These are phyloP conservation scores for Asobara japonica DNA, from an alignment of 1,140 invertebrate species.

Conservation along the genomic window DNA sequence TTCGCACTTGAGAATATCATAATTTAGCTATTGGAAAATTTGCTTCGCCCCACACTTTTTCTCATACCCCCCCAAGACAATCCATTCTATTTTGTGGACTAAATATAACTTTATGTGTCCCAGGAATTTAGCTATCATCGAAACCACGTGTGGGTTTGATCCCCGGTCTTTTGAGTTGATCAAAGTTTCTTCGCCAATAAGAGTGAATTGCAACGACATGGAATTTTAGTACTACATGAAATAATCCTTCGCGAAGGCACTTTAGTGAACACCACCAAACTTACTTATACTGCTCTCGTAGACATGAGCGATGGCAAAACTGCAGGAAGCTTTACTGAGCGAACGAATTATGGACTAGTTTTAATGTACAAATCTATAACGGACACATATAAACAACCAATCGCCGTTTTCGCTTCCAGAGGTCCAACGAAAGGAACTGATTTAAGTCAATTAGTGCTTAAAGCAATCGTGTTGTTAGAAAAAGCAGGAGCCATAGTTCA, in stretches of 20 bases:
- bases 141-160: slow-evolving; percentile 32
- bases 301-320: too few species aligned
- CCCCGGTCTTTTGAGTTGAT: slow-evolving; percentile 25
- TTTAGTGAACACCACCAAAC: too few species aligned
- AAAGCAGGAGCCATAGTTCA: slow-evolving; percentile 38
- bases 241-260: slow-evolving; percentile 2
- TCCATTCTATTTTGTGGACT: too few species aligned
- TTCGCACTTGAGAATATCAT: too few species aligned
- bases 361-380: slow-evolving; percentile 24
- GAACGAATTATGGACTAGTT: slow-evolving; percentile 35
- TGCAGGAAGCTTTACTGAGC: background rate
- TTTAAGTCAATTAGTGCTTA: slow-evolving; percentile 38
- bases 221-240: slow-evolving; percentile 3
- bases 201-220: background rate
- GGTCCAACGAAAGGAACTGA: slow-evolving; percentile 28
- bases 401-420: slow-evolving; percentile 33
- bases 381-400: slow-evolving; percentile 29
- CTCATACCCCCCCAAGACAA: too few species aligned
- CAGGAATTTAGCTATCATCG: slow-evolving; percentile 15
- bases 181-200: slow-evolving; percentile 14
- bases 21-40: too few species aligned
- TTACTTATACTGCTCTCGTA: too few species aligned
- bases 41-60: too few species aligned
- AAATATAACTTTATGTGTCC: too few species aligned
- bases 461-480: slow-evolving; percentile 39